Evolutionary conservation across 2,888 invertebrate genomes (phyloP).

Genomic region (Amiota communis): DNA sequence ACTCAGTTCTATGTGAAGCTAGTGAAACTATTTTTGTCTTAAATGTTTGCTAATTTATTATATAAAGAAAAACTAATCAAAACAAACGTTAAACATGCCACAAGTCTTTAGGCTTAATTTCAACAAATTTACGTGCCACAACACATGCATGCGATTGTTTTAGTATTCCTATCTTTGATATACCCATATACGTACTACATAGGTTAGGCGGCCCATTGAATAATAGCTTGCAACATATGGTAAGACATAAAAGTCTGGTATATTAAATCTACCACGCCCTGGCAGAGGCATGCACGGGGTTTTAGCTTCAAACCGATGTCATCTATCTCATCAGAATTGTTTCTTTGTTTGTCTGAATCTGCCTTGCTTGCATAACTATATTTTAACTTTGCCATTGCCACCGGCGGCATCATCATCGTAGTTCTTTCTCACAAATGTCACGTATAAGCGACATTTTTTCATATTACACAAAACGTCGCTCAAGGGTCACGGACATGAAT

Average conservation of each 20-base stretch:
- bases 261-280: not conserved
- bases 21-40: not conserved
- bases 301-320: no score
- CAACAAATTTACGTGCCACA: constrained; percentile 8
- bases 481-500: constrained; percentile 1
- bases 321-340: no score
- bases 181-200: no score
- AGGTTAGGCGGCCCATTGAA: no score
- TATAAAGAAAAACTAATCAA: constrained; percentile 8
- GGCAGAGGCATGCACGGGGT: not conserved
- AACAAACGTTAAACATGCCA: constrained; percentile 7
- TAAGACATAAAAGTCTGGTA: not conserved
- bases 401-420: not conserved
- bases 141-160: not conserved
- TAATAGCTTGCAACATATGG: not conserved
- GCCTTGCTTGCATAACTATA: constrained; percentile 33
- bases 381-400: constrained; percentile 7
- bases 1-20: not conserved
- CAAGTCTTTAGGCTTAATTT: constrained; percentile 36
- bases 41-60: constrained; percentile 12
- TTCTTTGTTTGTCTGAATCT: not conserved
- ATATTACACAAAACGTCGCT: constrained; percentile 49
- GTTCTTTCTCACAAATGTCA: constrained; percentile 48
- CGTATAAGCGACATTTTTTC: constrained; percentile 62
- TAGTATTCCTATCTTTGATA: no score